Evolutionary conservation across 2,797 vertebrate genomes (phyloP), one percentile per base, ranked within the genome.

Genomic region (Notolabrus celidotus): DNA sequence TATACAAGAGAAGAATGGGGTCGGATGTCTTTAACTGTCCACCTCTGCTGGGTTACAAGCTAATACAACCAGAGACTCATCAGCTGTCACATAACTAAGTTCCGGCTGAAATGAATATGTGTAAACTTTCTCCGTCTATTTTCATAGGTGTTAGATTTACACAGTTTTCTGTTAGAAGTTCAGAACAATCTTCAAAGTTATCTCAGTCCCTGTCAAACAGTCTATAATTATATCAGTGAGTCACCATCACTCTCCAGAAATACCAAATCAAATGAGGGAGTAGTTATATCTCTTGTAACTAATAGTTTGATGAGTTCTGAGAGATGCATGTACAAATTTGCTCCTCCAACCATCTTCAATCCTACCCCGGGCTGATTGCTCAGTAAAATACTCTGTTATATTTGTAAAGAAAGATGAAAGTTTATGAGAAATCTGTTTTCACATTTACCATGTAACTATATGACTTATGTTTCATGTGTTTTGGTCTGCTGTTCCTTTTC

Each of bases 21-120:
- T 46, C 11, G 9, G 63, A 45, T 36, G 58, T 73, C 67, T 47
- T 25, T 20, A 4, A 41, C 63, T 67, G 36, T 73, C 51, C 58
- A 56, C 20, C n/a, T n/a, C n/a, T n/a, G n/a, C n/a, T n/a, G 10
- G 43, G 22, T 20, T 10, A 45, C 16, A 1, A 43, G 15, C 42
- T 61, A 22, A 78, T 9, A 34, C 25, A 65, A 59, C n/a, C n/a
- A n/a, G n/a, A 23, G 45, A 49, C 12, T 10, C 47, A 41, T 56
- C 39, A 4, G 16, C 41, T 54, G 43, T 65, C 59, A 50, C 38
- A 53, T 53, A 67, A 45, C 51, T 52, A 41, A 64, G 71, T 57
- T 72, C 67, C 72, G 36, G n/a, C 47, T 42, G 50, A 58, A 10
- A 1, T 38, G 39, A 52, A 68, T 23, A 29, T 70, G 62, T 66